Percentiles rank a stretch among this genome's conserved stretches.
phyloP scores from a whole-genome alignment of 2,113 vertebrate species.

The rat (Rattus norvegicus) region GRCr8 NC_086021.1:121887501-121888000 shows the following conservation, averaged over 20 bases:
- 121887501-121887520: not conserved
- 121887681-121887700: conserved; percentile 43
- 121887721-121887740: conserved; percentile 40
- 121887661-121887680: conserved; percentile 45
- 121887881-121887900: conserved; percentile 22
- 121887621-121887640: conserved; percentile 15
- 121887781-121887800: not conserved
- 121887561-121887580: conserved; percentile 56
- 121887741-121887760: conserved; percentile 34
- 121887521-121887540: conserved; percentile 53
- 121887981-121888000: not conserved
- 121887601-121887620: conserved; percentile 10
- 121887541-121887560: conserved; percentile 60
- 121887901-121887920: not conserved
- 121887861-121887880: not conserved
- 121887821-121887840: conserved; percentile 31
- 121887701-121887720: conserved; percentile 19
- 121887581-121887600: not conserved
- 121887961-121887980: conserved; percentile 22
- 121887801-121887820: not conserved
- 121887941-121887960: conserved; percentile 37
- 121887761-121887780: not conserved
- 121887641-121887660: conserved; percentile 38
- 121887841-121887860: conserved; percentile 17
- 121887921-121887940: no score